Percentiles rank a stretch among this genome's conserved stretches.
These are phyloP conservation scores for Azemiops feae DNA, from an alignment of 2,113 vertebrate species.

Conservation along the genomic window DNA sequence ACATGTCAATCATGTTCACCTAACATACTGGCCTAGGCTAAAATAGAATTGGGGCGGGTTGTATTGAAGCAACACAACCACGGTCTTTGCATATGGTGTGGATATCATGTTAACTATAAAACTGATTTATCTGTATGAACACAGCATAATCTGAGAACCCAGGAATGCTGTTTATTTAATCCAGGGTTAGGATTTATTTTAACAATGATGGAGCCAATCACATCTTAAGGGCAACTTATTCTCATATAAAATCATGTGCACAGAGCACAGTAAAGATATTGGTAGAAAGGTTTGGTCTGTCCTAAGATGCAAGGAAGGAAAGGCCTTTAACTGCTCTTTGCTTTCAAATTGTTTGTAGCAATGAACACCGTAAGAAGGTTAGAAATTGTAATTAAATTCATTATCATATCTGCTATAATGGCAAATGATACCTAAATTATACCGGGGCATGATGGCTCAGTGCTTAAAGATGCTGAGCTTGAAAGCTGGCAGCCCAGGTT, in stretches of 20 bases:
- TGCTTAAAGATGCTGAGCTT: too few relatives aligned
- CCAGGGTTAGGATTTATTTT: not conserved
- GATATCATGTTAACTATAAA: not conserved
- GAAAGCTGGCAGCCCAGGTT: too few relatives aligned
- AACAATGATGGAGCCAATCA: not conserved
- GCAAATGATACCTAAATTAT: conserved; percentile 1
- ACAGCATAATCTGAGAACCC: not conserved
- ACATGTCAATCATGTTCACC: not conserved
- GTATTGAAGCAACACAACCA: not conserved
- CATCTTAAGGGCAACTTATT: not conserved
- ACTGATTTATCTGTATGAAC: not conserved
- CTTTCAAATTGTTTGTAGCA: not conserved
- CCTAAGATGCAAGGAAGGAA: not conserved
- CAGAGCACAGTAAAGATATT: not conserved
- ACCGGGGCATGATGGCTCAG: too few relatives aligned
- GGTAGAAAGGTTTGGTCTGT: not conserved
- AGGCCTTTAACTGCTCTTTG: not conserved
- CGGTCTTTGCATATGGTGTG: not conserved
- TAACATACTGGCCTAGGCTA: not conserved
- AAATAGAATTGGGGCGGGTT: not conserved
- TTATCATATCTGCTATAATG: not conserved
- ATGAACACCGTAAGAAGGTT: not conserved
- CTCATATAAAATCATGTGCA: not conserved
- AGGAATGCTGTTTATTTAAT: not conserved
- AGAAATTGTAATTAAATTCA: not conserved